Percentiles rank a stretch among this genome's conserved stretches.
Conservation (phyloP, 2,113 vertebrate genomes). For the Chionis minor region DNA sequence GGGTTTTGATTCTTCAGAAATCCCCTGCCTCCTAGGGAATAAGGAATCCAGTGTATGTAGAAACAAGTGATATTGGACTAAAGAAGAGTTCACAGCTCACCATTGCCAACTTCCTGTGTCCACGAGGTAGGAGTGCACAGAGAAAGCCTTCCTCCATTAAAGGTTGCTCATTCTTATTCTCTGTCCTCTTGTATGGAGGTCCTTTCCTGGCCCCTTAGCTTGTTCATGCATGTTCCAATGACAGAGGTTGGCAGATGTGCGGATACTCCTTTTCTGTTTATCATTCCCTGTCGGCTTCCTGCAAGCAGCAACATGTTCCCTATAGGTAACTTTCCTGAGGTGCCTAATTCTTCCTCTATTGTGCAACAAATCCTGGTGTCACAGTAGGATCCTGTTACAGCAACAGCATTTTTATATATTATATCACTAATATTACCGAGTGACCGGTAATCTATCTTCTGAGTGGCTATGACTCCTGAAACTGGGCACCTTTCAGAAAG, state of each 20-base stretch:
- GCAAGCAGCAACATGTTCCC: background rate
- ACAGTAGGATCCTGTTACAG: background rate
- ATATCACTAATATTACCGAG: background rate
- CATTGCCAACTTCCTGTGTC: background rate
- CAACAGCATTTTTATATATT: background rate
- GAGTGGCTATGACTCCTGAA: background rate
- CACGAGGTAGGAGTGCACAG: accelerated
- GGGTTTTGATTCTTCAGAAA: background rate
- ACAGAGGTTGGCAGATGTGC: background rate
- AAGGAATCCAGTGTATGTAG: background rate
- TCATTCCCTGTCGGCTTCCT: background rate
- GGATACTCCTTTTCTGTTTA: background rate
- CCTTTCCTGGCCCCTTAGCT: background rate
- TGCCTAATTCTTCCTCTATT: background rate
- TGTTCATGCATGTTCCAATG: background rate
- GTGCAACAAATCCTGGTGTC: background rate
- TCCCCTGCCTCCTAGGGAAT: background rate
- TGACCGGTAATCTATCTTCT: background rate
- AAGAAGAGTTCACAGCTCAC: background rate
- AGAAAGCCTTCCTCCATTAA: background rate
- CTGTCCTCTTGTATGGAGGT: background rate
- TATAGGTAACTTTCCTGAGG: background rate
- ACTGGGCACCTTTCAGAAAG: background rate
- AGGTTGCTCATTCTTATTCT: background rate
- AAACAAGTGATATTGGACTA: background rate